Evolutionary conservation across 1,140 invertebrate species (phyloP), one percentile per base, ranked within the genome.

Genomic region (Brachionus calyciflorus): DNA sequence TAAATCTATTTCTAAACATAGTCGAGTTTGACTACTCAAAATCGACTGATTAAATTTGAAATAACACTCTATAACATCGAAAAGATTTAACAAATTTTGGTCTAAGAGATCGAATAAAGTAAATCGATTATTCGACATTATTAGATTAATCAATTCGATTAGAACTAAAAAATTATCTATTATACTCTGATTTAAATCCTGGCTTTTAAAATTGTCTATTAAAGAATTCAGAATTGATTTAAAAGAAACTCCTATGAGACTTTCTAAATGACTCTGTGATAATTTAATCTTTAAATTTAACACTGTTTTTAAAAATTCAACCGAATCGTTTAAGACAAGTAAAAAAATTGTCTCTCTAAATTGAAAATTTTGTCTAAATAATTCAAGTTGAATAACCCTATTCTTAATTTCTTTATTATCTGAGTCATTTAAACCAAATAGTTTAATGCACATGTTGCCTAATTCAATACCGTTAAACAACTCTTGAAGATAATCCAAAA

Each of bases 1-100:
- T 28, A 65, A 24, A 26, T 65, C 60, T 5, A 65, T 65, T 14
- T 24, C 17, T 17, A 65, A 7, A 7, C 33, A 41, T 46, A 65
- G 6, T 5, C 30, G 28, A 41, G 44, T 44, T 44, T 65, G 60
- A 24, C n/a, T 24, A 24, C 21, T 41, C 12, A 65, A 37, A 65
- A 65, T 12, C 12, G 37, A 24, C 44, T 41, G 40, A 21, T 65
- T 65, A 41, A 24, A 44, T 24, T 26, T 28, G 14, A 65, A 65
- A 65, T 65, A 65, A 41, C 33, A 41, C 10, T 65, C 60, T n/a
- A 65, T 44, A 24, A 65, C 40, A 24, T 65, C 37, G 19, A 65
- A 65, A 12, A 65, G 28, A 21, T 65, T 19, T 7, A 65, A 21
- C 17, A 65, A 28, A 6, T 65, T 33, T 37, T 17, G 26, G 37